A percentile compares a stretch with the other conserved stretches of the same genome.
phyloP scores from a whole-genome alignment of 2,888 invertebrate species.

The Pterobdella sp. region DNA sequence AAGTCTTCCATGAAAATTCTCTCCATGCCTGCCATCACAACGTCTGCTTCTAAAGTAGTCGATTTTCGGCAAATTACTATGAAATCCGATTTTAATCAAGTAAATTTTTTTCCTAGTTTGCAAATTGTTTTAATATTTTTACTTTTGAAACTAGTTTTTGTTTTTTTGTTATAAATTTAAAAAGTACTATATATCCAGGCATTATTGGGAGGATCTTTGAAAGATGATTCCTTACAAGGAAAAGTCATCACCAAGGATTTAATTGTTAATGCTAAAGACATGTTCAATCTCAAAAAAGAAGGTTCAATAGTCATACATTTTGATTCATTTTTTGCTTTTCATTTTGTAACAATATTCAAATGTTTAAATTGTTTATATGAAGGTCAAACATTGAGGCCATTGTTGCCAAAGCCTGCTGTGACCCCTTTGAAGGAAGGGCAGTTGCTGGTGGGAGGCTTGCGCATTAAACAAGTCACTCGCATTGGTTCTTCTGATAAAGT shows the following conservation, averaged over 20 bases:
- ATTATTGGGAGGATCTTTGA: not conserved
- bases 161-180: not conserved
- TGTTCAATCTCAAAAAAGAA: slow-evolving; percentile 6
- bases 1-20: slow-evolving; percentile 19
- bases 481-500: not conserved
- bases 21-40: slow-evolving; percentile 15
- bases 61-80: slow-evolving; percentile 25
- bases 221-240: too few relatives aligned
- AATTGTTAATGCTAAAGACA: slow-evolving; percentile 16
- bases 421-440: not conserved
- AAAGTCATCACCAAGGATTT: slow-evolving; percentile 24
- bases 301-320: too few relatives aligned
- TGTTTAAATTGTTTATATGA: too few relatives aligned
- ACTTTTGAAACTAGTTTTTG: not conserved
- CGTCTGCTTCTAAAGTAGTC: slow-evolving; percentile 17
- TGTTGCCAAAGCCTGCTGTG: slow-evolving; percentile 6
- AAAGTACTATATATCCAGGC: not conserved
- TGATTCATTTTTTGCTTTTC: too few relatives aligned
- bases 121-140: not conserved
- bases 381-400: not conserved
- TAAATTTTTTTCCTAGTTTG: not conserved
- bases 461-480: not conserved
- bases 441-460: not conserved
- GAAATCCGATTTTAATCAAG: slow-evolving; percentile 19
- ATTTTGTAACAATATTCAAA: too few relatives aligned